These are phyloP conservation scores for Oreochromis tanganicae DNA, from an alignment of 2,113 vertebrate genomes.

Conservation along the genomic window DNA sequence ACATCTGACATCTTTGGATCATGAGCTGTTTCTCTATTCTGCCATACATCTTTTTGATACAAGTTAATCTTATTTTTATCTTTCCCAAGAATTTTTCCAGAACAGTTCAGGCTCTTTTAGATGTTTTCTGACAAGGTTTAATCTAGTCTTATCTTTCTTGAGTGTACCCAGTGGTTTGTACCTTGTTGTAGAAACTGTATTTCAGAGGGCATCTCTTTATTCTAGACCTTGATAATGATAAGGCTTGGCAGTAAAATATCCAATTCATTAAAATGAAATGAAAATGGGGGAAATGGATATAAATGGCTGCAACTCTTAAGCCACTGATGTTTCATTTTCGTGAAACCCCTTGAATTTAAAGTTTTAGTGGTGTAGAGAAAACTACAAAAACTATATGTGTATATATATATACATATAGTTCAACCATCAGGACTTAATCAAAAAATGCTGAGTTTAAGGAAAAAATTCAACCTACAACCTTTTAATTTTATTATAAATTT, in stretches of 20 bases:
- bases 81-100: not conserved
- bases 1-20: too few species aligned
- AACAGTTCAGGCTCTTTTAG: not conserved
- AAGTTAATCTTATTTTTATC: not conserved
- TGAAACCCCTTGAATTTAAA: not conserved
- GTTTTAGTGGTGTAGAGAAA: not conserved
- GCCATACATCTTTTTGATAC: not conserved
- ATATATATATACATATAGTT: not conserved
- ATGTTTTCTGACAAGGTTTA: not conserved
- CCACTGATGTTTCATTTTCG: not conserved
- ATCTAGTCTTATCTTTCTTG: not conserved
- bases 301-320: not conserved
- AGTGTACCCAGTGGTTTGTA: not conserved
- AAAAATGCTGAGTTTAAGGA: not conserved
- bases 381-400: not conserved
- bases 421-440: not conserved
- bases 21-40: not conserved
- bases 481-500: not conserved
- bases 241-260: not conserved
- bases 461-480: not conserved
- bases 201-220: not conserved
- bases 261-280: not conserved
- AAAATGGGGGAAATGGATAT: not conserved
- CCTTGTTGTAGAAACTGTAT: not conserved
- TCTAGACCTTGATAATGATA: not conserved